phyloP scores from a whole-genome alignment of 2,113 vertebrate genomes.

The Leiothrix lutea region DNA sequence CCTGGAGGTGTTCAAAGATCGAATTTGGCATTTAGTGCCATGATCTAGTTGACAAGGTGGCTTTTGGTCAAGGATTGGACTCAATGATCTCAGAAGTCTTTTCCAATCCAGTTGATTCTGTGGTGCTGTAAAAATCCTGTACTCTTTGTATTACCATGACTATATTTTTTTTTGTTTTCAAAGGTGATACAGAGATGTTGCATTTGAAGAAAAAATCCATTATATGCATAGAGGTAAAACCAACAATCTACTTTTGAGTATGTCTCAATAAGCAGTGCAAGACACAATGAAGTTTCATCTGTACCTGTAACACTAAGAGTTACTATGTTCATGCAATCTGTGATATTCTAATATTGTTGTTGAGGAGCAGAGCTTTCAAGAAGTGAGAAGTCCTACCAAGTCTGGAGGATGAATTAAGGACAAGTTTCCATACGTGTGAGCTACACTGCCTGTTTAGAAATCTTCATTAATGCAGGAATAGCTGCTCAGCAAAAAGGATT shows the following conservation, averaged over 20 bases:
- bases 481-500: not conserved
- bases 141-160: not conserved
- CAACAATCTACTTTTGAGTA: not conserved
- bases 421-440: not conserved
- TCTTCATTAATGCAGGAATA: not conserved
- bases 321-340: accelerated
- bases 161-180: not conserved
- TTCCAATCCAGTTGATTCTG: accelerated
- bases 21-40: not conserved
- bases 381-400: not conserved
- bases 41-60: not conserved
- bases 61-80: not conserved
- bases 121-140: not conserved
- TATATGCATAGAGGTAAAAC: not conserved
- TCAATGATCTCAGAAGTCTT: not conserved
- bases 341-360: not conserved
- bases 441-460: not conserved
- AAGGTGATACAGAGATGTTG: not conserved
- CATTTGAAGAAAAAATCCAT: not conserved
- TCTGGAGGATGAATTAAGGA: not conserved
- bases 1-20: not conserved
- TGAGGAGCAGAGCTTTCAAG: not conserved
- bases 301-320: not conserved
- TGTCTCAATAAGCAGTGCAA: not conserved
- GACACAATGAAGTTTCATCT: not conserved